Evolutionary conservation across 2,113 vertebrate species (phyloP).

Genomic region (Nyctibius bracteatus): DNA sequence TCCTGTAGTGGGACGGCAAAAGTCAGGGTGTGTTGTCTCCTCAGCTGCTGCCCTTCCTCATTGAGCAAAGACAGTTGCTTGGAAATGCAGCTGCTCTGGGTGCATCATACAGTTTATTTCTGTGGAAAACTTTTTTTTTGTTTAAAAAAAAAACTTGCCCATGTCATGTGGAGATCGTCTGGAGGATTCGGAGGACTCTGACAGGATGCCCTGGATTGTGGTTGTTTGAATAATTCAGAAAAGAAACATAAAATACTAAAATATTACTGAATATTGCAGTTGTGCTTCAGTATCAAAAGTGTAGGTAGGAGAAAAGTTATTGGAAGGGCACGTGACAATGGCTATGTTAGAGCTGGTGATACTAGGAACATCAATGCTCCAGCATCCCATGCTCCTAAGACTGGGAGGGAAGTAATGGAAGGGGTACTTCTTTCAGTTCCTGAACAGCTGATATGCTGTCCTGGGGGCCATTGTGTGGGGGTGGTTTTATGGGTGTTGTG

Average conservation of each 20-base stretch:
- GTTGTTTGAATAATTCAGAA: background rate
- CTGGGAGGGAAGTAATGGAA: background rate
- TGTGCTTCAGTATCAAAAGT: background rate
- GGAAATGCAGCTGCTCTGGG: background rate
- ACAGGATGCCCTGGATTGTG: background rate
- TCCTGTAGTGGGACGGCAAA: background rate
- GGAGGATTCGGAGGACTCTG: background rate
- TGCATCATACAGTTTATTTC: background rate
- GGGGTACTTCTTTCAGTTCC: background rate
- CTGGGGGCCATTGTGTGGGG: background rate
- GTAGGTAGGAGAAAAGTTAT: background rate
- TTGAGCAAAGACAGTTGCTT: background rate
- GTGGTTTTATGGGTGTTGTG: background rate
- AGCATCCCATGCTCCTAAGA: background rate
- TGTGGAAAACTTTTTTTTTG: background rate
- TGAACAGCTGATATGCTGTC: background rate
- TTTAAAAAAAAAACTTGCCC: background rate
- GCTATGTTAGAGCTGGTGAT: background rate
- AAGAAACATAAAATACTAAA: background rate
- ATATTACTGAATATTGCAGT: background rate
- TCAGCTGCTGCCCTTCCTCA: background rate
- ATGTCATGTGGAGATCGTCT: fast-evolving
- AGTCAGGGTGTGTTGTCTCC: background rate
- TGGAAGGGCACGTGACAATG: background rate
- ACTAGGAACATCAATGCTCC: background rate